Base-by-base conservation (phyloP, 2,888 invertebrate genomes). In the Endotricha flammealis region DNA sequence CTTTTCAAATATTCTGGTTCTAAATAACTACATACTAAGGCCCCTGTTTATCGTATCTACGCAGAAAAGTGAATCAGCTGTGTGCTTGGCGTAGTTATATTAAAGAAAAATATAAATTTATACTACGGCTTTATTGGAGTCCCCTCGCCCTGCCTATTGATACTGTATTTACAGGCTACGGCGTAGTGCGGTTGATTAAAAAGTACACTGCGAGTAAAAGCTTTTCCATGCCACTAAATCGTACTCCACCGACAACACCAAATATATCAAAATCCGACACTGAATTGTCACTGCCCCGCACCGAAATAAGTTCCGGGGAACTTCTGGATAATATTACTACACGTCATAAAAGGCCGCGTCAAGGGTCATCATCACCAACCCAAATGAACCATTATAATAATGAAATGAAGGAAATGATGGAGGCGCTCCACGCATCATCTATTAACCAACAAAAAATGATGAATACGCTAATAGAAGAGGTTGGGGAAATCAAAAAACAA, bases 191-290 rank as follows among this genome's bases (percentile, higher is more conserved):
- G n/a, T n/a, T n/a, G n/a, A n/a, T n/a, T n/a, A n/a, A n/a, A n/a
- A n/a, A n/a, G n/a, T n/a, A n/a, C n/a, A n/a, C n/a, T n/a, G n/a
- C n/a, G n/a, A n/a, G n/a, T n/a, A n/a, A n/a, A n/a, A n/a, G n/a
- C n/a, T n/a, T n/a, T n/a, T n/a, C 33, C 50, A 11, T 42, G 17
- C 17, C 17, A 7, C 17, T 17, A 5, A 17, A 17, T 5, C 17
- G 17, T 7, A 17, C 17, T 17, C 17, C 17, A 17, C 17, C 17
- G 7, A 5, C 17, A 17, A 17, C 17, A 17, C 17, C 17, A 5
- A 17, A 17, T 7, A 17, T 17, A 5, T 17, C 17, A 17, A 17
- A 17, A 7, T 17, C 17, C 7, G 17, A 17, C 7, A 17, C 17
- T 4, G 17, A 17, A 5, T 7, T 17, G 7, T 5, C 4, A 5